These are phyloP conservation scores for Agonopterix heracliana DNA, from an alignment of 2,888 invertebrate species.

Conservation along the genomic window DNA sequence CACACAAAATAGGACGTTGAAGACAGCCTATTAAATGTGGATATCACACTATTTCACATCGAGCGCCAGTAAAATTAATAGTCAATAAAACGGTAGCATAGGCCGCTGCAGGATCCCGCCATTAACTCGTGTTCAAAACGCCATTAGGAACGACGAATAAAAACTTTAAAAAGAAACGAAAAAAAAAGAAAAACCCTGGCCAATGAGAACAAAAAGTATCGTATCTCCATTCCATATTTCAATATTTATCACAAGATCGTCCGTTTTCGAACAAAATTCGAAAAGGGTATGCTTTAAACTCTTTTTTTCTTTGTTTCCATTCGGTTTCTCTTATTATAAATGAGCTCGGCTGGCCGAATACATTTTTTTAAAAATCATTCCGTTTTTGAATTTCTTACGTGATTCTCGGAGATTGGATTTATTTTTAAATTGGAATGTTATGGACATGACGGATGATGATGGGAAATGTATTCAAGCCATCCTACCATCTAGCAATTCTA, in stretches of 20 bases:
- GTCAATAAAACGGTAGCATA: slow-evolving; percentile 66
- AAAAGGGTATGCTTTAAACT: slow-evolving; percentile 42
- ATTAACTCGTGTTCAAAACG: slow-evolving; percentile 52
- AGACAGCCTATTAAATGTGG: neutral
- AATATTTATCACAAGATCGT: slow-evolving; percentile 72
- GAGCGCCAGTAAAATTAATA: slow-evolving; percentile 45
- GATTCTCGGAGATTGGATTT: slow-evolving; percentile 12
- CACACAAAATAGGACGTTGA: slow-evolving; percentile 1
- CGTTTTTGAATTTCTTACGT: slow-evolving; percentile 49
- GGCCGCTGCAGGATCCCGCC: slow-evolving; percentile 36
- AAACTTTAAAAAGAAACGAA: slow-evolving; percentile 29
- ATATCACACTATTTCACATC: neutral
- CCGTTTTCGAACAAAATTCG: slow-evolving; percentile 69
- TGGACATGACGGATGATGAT: neutral
- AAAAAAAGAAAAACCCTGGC: slow-evolving; percentile 12
- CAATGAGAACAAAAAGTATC: slow-evolving; percentile 48
- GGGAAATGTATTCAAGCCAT: neutral
- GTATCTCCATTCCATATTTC: slow-evolving; percentile 70
- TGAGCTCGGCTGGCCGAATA: slow-evolving; percentile 43
- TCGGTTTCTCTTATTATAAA: slow-evolving; percentile 62
- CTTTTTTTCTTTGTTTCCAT: slow-evolving; percentile 33
- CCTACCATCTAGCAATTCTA: neutral
- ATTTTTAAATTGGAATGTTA: neutral
- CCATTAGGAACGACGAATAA: slow-evolving; percentile 44
- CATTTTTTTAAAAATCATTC: slow-evolving; percentile 54